Evolutionary conservation across 2,888 invertebrate genomes (phyloP).

Genomic region (Chesias legatella): DNA sequence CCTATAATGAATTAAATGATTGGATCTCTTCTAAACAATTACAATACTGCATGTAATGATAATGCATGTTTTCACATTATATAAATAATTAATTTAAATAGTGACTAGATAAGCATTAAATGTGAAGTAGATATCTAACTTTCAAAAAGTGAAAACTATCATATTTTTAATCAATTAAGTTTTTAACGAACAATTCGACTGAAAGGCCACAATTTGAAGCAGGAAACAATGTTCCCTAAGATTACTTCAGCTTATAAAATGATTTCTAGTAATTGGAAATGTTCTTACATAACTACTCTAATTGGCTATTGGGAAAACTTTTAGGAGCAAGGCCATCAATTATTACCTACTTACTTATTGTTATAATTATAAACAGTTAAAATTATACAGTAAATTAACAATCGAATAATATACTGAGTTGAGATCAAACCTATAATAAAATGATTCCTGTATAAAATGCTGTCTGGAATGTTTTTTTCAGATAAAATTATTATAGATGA

Average conservation of each 20-base stretch:
- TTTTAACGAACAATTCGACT: constrained; percentile 18
- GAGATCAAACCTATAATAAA: too few species aligned
- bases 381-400: too few species aligned
- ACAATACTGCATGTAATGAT: constrained; percentile 3
- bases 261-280: too few species aligned
- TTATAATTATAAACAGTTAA: too few species aligned
- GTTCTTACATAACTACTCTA: constrained; percentile 19
- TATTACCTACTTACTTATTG: not conserved
- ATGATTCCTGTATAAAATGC: too few species aligned
- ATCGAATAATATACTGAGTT: too few species aligned
- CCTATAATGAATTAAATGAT: constrained; percentile 6
- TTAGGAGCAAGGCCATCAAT: not conserved
- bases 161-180: constrained; percentile 7
- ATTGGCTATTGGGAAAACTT: too few species aligned
- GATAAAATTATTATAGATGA: too few species aligned
- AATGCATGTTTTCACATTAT: not conserved
- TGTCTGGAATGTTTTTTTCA: too few species aligned
- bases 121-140: not conserved
- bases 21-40: not conserved
- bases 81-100: not conserved
- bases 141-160: too few species aligned
- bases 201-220: constrained; percentile 39
- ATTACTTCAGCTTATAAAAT: too few species aligned
- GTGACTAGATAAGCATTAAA: constrained; percentile 16
- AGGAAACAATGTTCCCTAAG: too few species aligned